Conservation (phyloP, 2,888 invertebrate species). For the Netelia fuscicornis region DNA sequence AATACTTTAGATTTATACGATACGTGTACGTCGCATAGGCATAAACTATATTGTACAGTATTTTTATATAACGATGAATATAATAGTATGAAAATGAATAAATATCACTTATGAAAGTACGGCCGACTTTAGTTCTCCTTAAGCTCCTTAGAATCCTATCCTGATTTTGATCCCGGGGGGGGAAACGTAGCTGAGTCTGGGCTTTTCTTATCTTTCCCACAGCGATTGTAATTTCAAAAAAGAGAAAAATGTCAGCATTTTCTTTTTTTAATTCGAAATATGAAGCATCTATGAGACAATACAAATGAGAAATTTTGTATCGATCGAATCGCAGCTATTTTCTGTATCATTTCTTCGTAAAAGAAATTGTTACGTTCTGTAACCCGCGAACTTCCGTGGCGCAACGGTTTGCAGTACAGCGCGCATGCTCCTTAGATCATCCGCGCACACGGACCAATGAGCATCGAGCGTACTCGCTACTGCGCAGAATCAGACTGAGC, state of each 20-base stretch:
- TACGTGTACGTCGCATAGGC: conserved; percentile 54
- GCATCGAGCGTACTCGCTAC: conserved; percentile 4
- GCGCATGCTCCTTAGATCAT: conserved; percentile 25
- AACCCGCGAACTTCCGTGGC: background rate
- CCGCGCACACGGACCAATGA: background rate
- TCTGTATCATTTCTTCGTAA: too few species aligned
- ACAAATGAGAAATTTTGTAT: too few species aligned
- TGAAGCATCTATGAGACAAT: too few species aligned
- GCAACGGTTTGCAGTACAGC: background rate
- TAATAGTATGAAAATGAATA: conserved; percentile 51
- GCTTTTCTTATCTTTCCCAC: too few species aligned
- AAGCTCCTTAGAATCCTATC: background rate
- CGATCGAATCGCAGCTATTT: too few species aligned
- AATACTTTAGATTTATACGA: conserved; percentile 40
- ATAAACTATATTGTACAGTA: conserved; percentile 77
- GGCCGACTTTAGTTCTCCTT: background rate
- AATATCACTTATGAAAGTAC: conserved; percentile 44
- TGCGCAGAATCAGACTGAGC: conserved; percentile 29
- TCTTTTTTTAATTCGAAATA: too few species aligned
- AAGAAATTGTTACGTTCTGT: background rate
- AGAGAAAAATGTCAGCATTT: too few species aligned
- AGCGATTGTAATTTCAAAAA: too few species aligned
- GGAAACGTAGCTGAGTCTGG: too few species aligned
- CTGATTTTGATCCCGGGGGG: too few species aligned
- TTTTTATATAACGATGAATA: conserved; percentile 77